Base-by-base conservation (phyloP, 1,140 invertebrate genomes). In the Apocrypta bakeri region DNA sequence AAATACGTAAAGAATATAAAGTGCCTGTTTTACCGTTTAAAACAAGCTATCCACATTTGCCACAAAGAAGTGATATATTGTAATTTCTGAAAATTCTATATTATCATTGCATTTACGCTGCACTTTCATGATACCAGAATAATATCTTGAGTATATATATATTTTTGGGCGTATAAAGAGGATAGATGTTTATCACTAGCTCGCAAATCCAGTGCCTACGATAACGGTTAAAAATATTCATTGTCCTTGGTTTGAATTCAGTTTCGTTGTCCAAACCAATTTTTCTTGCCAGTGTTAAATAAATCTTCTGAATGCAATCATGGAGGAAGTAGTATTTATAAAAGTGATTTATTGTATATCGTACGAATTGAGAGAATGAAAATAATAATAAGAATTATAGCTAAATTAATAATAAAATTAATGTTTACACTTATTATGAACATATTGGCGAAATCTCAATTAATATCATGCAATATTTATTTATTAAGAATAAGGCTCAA, bases 121-220 rank as follows among this genome's bases (percentile, higher is more conserved):
- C 48, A 82, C 12, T 76, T 72, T 77, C 81, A 78, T 78, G 64
- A 78, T 75, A 78, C 64, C 2, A 2, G 40, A 63, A 66, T 63
- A 63, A 66, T 37, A 37, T 61, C 17, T 72, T n/a, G 37, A 73
- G 1, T 68, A 40, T 77, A 82, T 72, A 68, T 42, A 21, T 40
- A 63, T 42, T n/a, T n/a, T 72, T 63, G 42, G 25, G 42, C 71
- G 78, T n/a, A 63, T 63, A 69, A 82, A 42, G 56, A 69, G 56
- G 31, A 73, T 31, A 76, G 27, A 79, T 64, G 40, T 73, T 42
- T 56, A 78, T 68, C 40, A 79, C 27, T 83, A 83, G 82, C 27
- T 79, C 77, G 75, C 71, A 79, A 79, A 78, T 68, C 72, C 82
- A 83, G 77, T 83, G 82, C 82, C 82, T 83, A 79, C 31, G 8